phyloP scores from a whole-genome alignment of 2,797 vertebrate genomes.

The Premnoplex brunnescens region DNA sequence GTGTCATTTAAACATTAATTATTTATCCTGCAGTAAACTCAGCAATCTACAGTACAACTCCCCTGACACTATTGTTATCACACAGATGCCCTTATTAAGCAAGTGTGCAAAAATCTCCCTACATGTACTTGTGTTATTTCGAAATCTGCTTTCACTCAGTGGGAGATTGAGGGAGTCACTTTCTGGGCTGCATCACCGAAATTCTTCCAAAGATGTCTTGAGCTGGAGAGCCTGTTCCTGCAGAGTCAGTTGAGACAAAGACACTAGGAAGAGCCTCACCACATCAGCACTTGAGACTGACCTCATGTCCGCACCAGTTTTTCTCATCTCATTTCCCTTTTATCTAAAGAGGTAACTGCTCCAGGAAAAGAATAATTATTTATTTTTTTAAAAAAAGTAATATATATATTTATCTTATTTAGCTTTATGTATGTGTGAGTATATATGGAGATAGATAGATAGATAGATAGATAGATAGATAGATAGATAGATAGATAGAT shows the following conservation, averaged over 20 bases:
- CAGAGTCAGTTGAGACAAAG: neutral
- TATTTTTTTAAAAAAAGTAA: neutral
- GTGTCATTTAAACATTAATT: slow-evolving; percentile 35
- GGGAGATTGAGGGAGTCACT: rapidly evolving
- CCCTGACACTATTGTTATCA: neutral
- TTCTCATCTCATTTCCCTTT: neutral
- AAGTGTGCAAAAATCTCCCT: neutral
- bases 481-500: too few relatives aligned
- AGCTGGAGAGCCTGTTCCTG: rapidly evolving
- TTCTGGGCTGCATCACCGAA: neutral
- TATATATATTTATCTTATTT: neutral
- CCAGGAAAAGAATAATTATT: neutral
- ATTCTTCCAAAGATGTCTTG: neutral
- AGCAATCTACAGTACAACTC: neutral
- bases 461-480: too few relatives aligned
- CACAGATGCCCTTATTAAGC: neutral
- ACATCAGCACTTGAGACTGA: neutral
- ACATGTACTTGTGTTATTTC: neutral
- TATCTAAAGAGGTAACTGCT: neutral
- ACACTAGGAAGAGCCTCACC: neutral
- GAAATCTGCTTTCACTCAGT: neutral
- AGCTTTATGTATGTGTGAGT: neutral
- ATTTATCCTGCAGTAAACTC: slow-evolving; percentile 40
- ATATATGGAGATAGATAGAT: neutral
- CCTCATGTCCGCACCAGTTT: too few relatives aligned